These are phyloP conservation scores for Xenopus petersii DNA, from an alignment of 2,797 vertebrate genomes.

Conservation along the genomic window DNA sequence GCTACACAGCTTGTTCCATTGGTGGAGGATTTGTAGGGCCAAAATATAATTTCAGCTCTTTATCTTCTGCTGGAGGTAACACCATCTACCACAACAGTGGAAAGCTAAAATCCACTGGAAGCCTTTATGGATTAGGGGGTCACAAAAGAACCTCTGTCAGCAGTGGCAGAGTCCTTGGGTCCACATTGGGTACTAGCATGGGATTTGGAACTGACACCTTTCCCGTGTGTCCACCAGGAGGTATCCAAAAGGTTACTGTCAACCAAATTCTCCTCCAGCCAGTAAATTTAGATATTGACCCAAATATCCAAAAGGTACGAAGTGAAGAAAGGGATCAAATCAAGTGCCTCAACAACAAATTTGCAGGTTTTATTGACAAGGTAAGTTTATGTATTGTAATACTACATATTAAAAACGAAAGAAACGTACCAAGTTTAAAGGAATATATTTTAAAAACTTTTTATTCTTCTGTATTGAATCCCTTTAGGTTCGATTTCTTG, in stretches of 20 bases:
- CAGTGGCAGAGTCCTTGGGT: not conserved
- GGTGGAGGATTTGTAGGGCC: too few species aligned
- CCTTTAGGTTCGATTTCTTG: constrained; percentile 35
- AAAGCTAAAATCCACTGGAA: constrained; percentile 50
- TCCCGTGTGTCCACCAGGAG: constrained; percentile 48
- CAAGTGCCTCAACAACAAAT: constrained; percentile 83
- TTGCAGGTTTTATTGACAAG: constrained; percentile 83
- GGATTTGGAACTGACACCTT: constrained; percentile 11
- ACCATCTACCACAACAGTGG: not conserved
- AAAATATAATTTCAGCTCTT: constrained; percentile 3
- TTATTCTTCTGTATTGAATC: too few species aligned
- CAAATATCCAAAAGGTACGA: constrained; percentile 68
- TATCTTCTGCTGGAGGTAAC: not conserved
- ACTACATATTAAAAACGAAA: too few species aligned
- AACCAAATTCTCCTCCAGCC: constrained; percentile 77
- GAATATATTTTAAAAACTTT: too few species aligned
- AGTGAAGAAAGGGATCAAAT: constrained; percentile 82
- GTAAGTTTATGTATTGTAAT: constrained; percentile 54
- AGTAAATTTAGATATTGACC: constrained; percentile 77
- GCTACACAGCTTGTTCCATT: too few species aligned
- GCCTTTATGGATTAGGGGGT: constrained; percentile 54
- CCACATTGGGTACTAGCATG: not conserved
- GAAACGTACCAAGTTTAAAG: too few species aligned
- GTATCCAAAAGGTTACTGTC: constrained; percentile 60
- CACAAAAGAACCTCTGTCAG: constrained; percentile 47